phyloP scores from a whole-genome alignment of 2,113 vertebrate genomes.

The Scatophagus argus region DNA sequence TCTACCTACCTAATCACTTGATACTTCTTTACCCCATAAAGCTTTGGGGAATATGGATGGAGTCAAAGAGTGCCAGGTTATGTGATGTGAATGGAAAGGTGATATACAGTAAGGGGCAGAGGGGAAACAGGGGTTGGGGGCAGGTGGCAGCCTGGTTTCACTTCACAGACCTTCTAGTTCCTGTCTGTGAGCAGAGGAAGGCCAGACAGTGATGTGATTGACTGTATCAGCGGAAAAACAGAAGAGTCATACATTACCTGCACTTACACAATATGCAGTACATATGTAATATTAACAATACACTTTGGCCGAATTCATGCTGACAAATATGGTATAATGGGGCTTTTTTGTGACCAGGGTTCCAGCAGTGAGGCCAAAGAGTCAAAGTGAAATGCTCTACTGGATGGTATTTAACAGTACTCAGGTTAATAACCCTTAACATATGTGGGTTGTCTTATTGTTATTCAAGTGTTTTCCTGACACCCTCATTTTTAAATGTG shows the following conservation, averaged over 20 bases:
- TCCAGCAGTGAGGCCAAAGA: neutral
- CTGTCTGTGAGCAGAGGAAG: conserved; percentile 35
- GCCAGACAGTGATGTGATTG: conserved; percentile 6
- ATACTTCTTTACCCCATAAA: neutral
- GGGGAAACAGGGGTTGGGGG: conserved; percentile 3
- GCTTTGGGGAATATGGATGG: neutral
- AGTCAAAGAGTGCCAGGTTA: neutral
- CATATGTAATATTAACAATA: neutral
- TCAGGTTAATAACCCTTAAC: neutral
- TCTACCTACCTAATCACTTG: neutral
- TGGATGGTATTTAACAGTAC: neutral
- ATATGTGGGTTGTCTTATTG: neutral
- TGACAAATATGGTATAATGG: neutral
- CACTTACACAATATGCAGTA: neutral
- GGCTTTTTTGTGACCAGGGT: neutral
- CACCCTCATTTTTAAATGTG: neutral
- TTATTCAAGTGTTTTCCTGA: neutral
- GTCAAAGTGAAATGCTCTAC: neutral
- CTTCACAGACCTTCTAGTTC: conserved; percentile 38
- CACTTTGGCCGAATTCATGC: too few species aligned
- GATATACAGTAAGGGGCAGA: neutral
- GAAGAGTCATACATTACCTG: conserved; percentile 11
- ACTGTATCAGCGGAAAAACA: neutral
- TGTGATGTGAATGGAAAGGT: neutral
- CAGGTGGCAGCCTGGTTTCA: conserved; percentile 33